Evolutionary conservation across 2,888 invertebrate genomes (phyloP).

Genomic region (Coenonympha glycerion): DNA sequence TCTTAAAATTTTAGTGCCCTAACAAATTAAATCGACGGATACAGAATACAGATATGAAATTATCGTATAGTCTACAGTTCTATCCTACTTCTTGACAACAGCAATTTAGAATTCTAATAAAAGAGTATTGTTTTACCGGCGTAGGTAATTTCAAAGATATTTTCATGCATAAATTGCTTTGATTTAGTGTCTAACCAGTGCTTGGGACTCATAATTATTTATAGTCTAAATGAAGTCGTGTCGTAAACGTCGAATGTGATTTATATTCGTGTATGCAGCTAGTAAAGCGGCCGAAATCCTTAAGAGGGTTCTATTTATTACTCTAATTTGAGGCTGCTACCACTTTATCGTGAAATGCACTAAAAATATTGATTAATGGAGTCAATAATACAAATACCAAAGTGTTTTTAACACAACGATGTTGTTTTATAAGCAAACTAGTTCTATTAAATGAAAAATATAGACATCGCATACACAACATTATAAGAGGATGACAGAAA

Average conservation of each 20-base stretch:
- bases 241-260: constrained; percentile 53
- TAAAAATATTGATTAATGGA: constrained; percentile 5
- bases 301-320: constrained; percentile 7
- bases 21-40: constrained; percentile 2
- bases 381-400: not conserved
- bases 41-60: constrained; percentile 13
- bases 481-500: too few relatives aligned
- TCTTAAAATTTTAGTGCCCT: too few relatives aligned
- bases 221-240: constrained; percentile 60
- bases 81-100: constrained; percentile 26
- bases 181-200: constrained; percentile 45
- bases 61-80: constrained; percentile 1
- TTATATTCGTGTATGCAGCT: constrained; percentile 49
- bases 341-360: constrained; percentile 6
- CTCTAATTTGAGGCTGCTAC: constrained; percentile 6
- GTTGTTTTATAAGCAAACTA: too few relatives aligned
- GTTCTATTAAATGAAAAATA: too few relatives aligned
- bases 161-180: constrained; percentile 52
- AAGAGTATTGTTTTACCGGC: constrained; percentile 38
- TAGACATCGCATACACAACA: too few relatives aligned
- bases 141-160: constrained; percentile 42
- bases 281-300: constrained; percentile 20
- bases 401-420: not conserved
- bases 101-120: constrained; percentile 33
- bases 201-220: constrained; percentile 55